Base-by-base conservation (phyloP, 2,888 invertebrate species). In the Hoplodrina blanda region DNA sequence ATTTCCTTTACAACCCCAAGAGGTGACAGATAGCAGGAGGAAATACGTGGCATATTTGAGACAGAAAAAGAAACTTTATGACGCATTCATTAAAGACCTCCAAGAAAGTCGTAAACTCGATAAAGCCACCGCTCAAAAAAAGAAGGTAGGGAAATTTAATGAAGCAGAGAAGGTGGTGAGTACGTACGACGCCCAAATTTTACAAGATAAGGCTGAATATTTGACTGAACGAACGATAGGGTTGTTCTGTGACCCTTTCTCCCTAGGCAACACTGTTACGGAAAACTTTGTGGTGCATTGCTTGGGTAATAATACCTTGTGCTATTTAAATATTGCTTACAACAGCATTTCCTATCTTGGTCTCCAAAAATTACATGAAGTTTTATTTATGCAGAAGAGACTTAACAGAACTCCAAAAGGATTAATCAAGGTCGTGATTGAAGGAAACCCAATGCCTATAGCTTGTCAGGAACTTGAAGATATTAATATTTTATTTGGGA, bases 361-460 rank as follows among this genome's bases (percentile, higher is more conserved):
- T 25, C 17, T 94, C 1, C 87, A 86, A 54, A 92, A 87, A 54
- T 56, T 94, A 4, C 50, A 86, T 10, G 61, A 82, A 0, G 89
- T 94, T 0, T 54, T 94, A 8, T 13, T 57, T 10, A 80, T 78
- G 17, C 94, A 94, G 65, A 89, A 73, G 17, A 37, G 49, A 2
- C 30, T 80, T 0, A 76, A 87, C 4, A 89, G 89, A 68, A 88
- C 76, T 10, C 91, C 91, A 2, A 86, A 67, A 19, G 94, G 94
- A 0, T 78, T 94, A 41, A 68, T 92, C 5, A 91, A 90, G 61
- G 70, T 94, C 1, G 78, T 79, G 2, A 81, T 94, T 4, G 92
- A 93, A 63, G 94, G 94, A 0, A 94, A 94, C 44, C 69, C 66
- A 19, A 46, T 94, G n/a, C 94, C 94, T 0, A n/a, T 60, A 0